Evolutionary conservation across 2,797 vertebrate genomes (phyloP), one percentile per base, ranked within the genome.

Genomic region (Spheniscus humboldti): DNA sequence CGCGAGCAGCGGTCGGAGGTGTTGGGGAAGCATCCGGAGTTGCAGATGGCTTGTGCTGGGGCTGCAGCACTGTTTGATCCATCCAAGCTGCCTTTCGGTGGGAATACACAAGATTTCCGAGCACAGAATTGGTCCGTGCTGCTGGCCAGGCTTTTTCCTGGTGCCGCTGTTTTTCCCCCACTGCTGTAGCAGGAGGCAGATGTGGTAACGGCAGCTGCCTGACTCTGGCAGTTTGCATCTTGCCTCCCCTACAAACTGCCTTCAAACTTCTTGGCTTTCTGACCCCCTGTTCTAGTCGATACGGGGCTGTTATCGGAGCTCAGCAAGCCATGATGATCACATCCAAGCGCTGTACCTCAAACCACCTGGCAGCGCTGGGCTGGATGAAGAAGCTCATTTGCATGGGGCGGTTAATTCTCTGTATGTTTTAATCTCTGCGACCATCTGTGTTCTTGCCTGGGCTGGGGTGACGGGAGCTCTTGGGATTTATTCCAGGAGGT

Each of bases 391-490:
- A 91, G 86, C 84, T 96, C 90, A 81, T 97, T 97, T 96, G 91
- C 87, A 86, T 18, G 17, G 77, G 50, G 62, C 17, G 9, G 84
- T 96, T 97, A 97, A 97, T 96, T 97, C 96, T 91, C 76, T 88
- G 31, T 75, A 43, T 75, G 89, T 89, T 96, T 94, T 97, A 96
- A 97, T 97, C 96, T 96, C 95, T 0, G 1, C 6, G 91, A 96
- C 96, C 97, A 97, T 97, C 97, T 97, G 97, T 93, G 94, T 86
- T 94, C 88, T 73, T 62, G 79, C 91, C 73, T 8, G 43, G 37
- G 52, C 92, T 74, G 86, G 92, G 73, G 88, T 95, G 67, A 68
- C 2, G 37, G 69, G 74, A 96, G 90, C 88, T 93, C 94, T 90
- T 90, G 69, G 88, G 95, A 95, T 97, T 97, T 96, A 89, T 94